phyloP scores from a whole-genome alignment of 2,888 invertebrate genomes.

The Cryptops parisi region DNA sequence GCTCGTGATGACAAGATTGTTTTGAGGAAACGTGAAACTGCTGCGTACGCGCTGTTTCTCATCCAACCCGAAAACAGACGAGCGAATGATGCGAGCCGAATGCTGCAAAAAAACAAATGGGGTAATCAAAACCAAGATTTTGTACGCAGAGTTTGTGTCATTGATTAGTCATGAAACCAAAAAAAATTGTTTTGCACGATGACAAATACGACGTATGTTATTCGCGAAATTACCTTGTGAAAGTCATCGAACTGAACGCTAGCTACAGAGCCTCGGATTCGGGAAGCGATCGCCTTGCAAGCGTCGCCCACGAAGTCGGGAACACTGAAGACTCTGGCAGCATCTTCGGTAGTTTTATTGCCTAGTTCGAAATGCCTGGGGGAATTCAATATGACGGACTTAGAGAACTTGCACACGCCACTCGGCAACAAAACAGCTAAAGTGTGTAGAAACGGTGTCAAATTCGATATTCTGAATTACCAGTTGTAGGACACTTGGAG shows the following conservation, averaged over 20 bases:
- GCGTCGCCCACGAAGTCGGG: slow-evolving; percentile 40
- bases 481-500: slow-evolving; percentile 39
- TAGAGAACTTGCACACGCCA: no score
- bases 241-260: slow-evolving; percentile 38
- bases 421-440: no score
- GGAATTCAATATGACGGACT: no score
- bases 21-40: slow-evolving; percentile 34
- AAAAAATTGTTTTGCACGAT: no score
- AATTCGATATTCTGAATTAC: no score
- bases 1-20: slow-evolving; percentile 35
- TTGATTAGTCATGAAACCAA: no score
- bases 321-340: slow-evolving; percentile 36
- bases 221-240: slow-evolving; percentile 31
- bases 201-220: neutral
- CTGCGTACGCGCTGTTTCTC: slow-evolving; percentile 33
- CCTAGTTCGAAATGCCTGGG: slow-evolving; percentile 34
- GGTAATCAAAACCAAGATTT: no score
- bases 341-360: slow-evolving; percentile 25
- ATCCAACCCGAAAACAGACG: slow-evolving; percentile 37
- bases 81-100: slow-evolving; percentile 36
- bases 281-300: slow-evolving; percentile 38
- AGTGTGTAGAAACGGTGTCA: no score
- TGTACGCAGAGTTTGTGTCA: no score
- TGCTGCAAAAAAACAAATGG: slow-evolving; percentile 26
- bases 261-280: slow-evolving; percentile 37